Evolutionary conservation across 2,888 invertebrate species (phyloP).

Genomic region (Cantharis nigra): DNA sequence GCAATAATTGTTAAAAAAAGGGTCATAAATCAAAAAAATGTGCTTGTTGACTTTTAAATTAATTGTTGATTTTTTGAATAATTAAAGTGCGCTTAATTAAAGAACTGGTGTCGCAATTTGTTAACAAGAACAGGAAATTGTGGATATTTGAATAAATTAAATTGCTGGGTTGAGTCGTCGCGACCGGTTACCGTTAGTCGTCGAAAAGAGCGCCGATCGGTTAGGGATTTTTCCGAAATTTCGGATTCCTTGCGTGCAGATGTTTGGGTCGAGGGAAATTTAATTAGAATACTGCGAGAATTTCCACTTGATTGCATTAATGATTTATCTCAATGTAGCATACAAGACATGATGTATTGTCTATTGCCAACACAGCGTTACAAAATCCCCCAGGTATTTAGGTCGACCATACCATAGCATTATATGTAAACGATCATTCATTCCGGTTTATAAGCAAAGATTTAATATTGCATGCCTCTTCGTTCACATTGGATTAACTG

Average conservation of each 20-base stretch:
- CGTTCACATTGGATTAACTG: neutral
- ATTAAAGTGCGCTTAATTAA: neutral
- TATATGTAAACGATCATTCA: constrained; percentile 40
- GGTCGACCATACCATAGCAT: constrained; percentile 42
- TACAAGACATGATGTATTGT: constrained; percentile 55
- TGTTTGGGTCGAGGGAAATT: constrained; percentile 1
- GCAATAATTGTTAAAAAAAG: neutral
- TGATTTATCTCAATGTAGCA: constrained; percentile 54
- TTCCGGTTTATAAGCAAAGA: constrained; percentile 34
- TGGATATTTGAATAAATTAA: neutral
- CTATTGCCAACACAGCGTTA: constrained; percentile 53
- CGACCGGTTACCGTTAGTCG: neutral
- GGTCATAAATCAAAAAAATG: neutral
- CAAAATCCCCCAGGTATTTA: constrained; percentile 54
- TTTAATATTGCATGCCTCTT: neutral
- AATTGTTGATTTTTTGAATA: neutral
- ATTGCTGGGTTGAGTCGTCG: neutral
- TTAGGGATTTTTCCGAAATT: neutral
- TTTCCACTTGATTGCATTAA: constrained; percentile 55
- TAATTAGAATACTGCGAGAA: constrained; percentile 20
- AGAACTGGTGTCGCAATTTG: neutral
- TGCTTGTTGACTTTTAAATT: neutral
- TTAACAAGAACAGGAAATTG: neutral
- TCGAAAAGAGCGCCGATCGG: neutral
- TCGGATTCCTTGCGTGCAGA: neutral